These are phyloP conservation scores for Empis livida DNA, from an alignment of 2,888 invertebrate species.

Conservation along the genomic window DNA sequence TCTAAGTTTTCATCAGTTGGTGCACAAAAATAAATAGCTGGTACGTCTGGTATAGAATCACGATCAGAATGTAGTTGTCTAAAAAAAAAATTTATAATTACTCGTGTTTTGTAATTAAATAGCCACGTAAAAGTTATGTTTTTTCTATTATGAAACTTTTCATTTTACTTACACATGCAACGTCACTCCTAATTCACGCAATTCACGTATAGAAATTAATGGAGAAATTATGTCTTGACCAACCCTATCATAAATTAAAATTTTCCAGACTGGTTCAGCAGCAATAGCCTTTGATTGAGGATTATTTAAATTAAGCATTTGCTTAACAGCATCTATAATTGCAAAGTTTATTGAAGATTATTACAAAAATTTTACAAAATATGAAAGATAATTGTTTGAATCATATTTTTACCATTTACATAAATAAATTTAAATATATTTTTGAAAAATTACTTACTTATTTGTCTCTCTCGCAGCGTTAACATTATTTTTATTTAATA, in stretches of 20 bases:
- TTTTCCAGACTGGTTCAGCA: slow-evolving; percentile 90
- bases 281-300: slow-evolving; percentile 60
- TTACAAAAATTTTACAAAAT: background rate
- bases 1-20: slow-evolving; percentile 94
- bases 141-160: too few species aligned
- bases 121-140: background rate
- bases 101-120: background rate
- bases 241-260: slow-evolving; percentile 87
- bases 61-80: slow-evolving; percentile 79
- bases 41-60: slow-evolving; percentile 94
- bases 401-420: background rate
- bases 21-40: slow-evolving; percentile 94
- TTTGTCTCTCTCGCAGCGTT: slow-evolving; percentile 56
- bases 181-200: slow-evolving; percentile 92
- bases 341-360: too few species aligned
- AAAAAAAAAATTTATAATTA: slow-evolving; percentile 18
- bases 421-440: background rate
- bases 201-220: slow-evolving; percentile 85
- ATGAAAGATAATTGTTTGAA: background rate
- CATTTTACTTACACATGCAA: slow-evolving; percentile 86
- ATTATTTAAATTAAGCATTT: slow-evolving; percentile 90
- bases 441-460: slow-evolving; percentile 40
- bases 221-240: slow-evolving; percentile 99
- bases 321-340: slow-evolving; percentile 80
- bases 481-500: slow-evolving; percentile 41